A percentile compares a stretch with the other conserved stretches of the same genome.
These are phyloP conservation scores for Eptesicus fuscus DNA, from an alignment of 2,113 vertebrate genomes.

Conservation along the genomic window DNA sequence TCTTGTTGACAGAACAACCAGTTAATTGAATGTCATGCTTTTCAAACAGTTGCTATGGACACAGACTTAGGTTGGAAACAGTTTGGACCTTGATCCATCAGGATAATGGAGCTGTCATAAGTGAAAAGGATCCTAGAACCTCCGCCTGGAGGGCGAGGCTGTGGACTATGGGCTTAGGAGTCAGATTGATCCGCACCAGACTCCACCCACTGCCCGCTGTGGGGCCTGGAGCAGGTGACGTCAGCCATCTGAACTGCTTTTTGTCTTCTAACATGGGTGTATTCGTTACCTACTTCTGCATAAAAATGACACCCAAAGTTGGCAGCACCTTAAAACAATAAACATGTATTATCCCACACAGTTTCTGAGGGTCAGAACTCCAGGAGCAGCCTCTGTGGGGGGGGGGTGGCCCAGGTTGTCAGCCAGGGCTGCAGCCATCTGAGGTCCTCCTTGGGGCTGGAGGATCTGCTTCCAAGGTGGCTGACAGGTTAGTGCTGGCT, in stretches of 20 bases:
- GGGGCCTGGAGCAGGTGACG: not conserved
- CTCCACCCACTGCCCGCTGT: not conserved
- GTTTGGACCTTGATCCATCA: not conserved
- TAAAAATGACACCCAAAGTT: not conserved
- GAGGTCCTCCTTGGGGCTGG: not conserved
- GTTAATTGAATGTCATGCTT: slow-evolving; percentile 56
- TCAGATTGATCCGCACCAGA: not conserved
- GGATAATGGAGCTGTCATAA: not conserved
- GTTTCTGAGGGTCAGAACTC: not conserved
- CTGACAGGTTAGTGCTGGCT: not conserved
- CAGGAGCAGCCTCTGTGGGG: not conserved
- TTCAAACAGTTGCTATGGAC: slow-evolving; percentile 62
- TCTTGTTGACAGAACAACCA: slow-evolving; percentile 26
- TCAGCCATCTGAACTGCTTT: not conserved
- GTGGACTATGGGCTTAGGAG: not conserved
- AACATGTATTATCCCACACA: not conserved
- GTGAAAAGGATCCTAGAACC: not conserved
- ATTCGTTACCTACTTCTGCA: not conserved
- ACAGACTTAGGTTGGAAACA: slow-evolving; percentile 26
- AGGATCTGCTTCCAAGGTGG: not conserved
- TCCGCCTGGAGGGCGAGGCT: not conserved
- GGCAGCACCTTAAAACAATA: not conserved
- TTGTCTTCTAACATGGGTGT: not conserved
- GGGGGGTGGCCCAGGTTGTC: not conserved
- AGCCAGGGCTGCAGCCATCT: not conserved